A percentile compares a stretch with the other conserved stretches of the same genome.
Conservation (phyloP, 2,797 vertebrate species). For the Hypotaenidia philippensis region DNA sequence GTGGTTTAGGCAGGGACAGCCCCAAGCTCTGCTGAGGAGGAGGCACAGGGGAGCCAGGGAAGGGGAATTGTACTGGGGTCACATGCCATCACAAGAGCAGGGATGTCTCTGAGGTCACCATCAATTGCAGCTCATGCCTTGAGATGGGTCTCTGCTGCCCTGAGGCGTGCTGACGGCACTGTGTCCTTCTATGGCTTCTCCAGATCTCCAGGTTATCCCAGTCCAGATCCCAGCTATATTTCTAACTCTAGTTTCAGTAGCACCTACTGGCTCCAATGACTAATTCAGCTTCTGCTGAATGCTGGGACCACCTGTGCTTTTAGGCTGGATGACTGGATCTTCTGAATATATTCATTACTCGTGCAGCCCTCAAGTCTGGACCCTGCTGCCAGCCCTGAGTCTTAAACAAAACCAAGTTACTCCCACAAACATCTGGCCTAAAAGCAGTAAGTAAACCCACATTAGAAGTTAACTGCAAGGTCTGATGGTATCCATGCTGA, state of each 20-base stretch:
- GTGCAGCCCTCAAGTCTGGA: not conserved
- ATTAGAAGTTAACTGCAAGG: not conserved
- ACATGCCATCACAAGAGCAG: not conserved
- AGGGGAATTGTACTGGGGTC: not conserved
- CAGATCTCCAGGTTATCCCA: not conserved
- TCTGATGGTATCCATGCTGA: not conserved
- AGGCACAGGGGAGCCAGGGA: rapidly evolving
- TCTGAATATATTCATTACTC: not conserved
- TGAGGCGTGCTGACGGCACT: not conserved
- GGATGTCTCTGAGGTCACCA: not conserved
- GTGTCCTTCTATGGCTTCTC: not conserved
- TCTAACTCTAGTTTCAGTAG: not conserved
- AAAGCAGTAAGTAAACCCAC: not conserved
- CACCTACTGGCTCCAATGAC: not conserved
- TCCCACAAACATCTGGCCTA: not conserved
- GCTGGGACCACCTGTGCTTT: not conserved
- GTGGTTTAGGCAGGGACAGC: rapidly evolving
- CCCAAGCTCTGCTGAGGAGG: not conserved
- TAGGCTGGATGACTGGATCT: not conserved
- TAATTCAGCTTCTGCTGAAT: not conserved
- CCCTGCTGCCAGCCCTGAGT: not conserved
- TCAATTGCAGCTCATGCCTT: not conserved
- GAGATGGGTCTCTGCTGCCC: not conserved
- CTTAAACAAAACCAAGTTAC: not conserved
- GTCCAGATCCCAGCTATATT: not conserved